phyloP scores from a whole-genome alignment of 2,797 vertebrate species.

The Arctocebus calabarensis region DNA sequence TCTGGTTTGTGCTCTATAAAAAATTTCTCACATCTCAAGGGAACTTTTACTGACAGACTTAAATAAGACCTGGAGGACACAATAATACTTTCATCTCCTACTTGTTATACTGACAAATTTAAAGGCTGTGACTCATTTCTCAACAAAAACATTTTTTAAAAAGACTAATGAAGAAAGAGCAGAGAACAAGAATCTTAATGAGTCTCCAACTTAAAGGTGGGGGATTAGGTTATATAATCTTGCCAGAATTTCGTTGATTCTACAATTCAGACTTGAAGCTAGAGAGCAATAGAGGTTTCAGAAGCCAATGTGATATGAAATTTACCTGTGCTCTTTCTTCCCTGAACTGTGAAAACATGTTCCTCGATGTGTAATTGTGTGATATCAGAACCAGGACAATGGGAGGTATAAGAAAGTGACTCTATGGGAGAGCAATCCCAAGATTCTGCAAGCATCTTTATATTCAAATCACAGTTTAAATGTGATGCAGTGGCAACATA shows the following conservation, averaged over 20 bases:
- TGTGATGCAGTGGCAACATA: neutral
- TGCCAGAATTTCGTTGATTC: neutral
- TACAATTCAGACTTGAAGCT: neutral
- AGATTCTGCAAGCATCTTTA: neutral
- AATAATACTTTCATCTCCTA: neutral
- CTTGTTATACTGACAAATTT: neutral
- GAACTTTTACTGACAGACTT: neutral
- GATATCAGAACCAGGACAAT: neutral
- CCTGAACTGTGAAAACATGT: neutral
- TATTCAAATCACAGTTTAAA: neutral
- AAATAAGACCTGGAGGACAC: neutral
- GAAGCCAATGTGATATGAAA: neutral
- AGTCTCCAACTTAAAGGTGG: neutral
- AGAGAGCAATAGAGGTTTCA: neutral
- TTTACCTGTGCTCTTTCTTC: neutral
- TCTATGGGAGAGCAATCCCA: neutral
- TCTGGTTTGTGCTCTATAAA: neutral
- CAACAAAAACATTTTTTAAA: neutral
- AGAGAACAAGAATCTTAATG: neutral
- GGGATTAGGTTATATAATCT: neutral
- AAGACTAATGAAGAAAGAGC: neutral
- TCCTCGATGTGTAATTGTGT: neutral
- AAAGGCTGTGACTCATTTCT: conserved; percentile 20
- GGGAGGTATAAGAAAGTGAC: neutral
- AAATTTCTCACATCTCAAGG: neutral